Conservation (phyloP, 1,140 invertebrate species). For the Drosophila navojoa region DNA sequence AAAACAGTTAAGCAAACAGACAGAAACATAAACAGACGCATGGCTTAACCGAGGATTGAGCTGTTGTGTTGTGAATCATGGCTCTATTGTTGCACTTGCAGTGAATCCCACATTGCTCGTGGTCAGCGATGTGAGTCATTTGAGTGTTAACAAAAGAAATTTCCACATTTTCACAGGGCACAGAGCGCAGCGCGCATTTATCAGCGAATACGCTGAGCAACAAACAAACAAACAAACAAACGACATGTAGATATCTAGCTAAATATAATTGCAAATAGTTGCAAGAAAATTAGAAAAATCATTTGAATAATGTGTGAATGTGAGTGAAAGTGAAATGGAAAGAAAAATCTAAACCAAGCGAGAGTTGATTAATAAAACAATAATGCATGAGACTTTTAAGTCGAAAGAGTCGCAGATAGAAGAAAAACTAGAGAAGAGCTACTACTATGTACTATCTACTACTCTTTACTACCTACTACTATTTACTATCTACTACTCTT, state of each 20-base stretch:
- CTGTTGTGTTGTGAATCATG: conserved; percentile 8
- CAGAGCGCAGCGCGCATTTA: neutral
- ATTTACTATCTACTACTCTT: no score
- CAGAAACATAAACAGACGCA: neutral
- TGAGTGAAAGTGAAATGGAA: neutral
- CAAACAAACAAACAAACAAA: no score
- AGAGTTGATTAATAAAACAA: no score
- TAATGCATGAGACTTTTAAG: no score
- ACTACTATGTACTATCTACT: no score
- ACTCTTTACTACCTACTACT: no score
- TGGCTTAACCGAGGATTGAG: conserved; percentile 1
- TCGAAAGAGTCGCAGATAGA: no score
- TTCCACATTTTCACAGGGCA: neutral
- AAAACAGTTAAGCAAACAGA: neutral
- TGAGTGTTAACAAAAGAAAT: conserved; percentile 5
- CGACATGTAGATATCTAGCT: neutral
- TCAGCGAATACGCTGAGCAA: no score
- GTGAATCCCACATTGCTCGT: neutral
- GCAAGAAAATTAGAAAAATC: neutral
- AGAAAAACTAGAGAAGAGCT: no score
- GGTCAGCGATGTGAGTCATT: conserved; percentile 24
- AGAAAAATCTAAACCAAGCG: no score
- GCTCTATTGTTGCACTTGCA: conserved; percentile 9
- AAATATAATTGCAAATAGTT: neutral
- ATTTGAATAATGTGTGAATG: no score